Evolutionary conservation across 2,113 vertebrate genomes (phyloP).

Genomic region (Ranitomeya variabilis): DNA sequence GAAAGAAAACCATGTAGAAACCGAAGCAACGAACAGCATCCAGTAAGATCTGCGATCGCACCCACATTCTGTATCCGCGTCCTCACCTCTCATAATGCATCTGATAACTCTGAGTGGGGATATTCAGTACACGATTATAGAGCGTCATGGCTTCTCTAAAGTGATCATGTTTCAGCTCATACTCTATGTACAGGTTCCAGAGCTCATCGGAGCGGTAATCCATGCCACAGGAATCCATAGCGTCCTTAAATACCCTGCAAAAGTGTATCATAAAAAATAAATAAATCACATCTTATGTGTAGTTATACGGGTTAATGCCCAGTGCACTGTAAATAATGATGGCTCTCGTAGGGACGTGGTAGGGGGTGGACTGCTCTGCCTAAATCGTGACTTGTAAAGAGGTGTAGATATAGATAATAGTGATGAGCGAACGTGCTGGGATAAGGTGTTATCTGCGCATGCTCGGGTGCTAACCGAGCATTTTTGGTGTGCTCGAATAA

Average conservation of each 20-base stretch:
- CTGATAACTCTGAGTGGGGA: constrained; percentile 83
- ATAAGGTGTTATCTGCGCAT: no score
- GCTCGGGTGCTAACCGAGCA: no score
- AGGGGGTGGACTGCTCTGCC: no score
- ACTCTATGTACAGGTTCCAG: constrained; percentile 82
- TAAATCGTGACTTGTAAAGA: no score
- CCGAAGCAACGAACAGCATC: neutral
- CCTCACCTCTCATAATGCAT: constrained; percentile 81
- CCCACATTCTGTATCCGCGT: neutral
- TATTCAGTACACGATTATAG: constrained; percentile 74
- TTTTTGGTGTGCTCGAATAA: no score
- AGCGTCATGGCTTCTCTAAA: constrained; percentile 70
- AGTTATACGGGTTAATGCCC: neutral
- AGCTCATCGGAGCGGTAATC: constrained; percentile 85
- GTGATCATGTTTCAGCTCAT: constrained; percentile 80
- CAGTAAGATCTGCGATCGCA: neutral
- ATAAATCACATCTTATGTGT: neutral
- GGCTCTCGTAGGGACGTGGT: no score
- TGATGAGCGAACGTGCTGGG: no score
- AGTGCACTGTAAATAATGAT: neutral
- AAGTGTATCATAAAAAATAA: neutral
- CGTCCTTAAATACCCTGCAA: constrained; percentile 78
- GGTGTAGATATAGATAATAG: no score
- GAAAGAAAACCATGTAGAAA: neutral
- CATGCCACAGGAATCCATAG: constrained; percentile 73